These are phyloP conservation scores for Polypterus bichir DNA, from an alignment of 2,113 vertebrate genomes.

Conservation along the genomic window DNA sequence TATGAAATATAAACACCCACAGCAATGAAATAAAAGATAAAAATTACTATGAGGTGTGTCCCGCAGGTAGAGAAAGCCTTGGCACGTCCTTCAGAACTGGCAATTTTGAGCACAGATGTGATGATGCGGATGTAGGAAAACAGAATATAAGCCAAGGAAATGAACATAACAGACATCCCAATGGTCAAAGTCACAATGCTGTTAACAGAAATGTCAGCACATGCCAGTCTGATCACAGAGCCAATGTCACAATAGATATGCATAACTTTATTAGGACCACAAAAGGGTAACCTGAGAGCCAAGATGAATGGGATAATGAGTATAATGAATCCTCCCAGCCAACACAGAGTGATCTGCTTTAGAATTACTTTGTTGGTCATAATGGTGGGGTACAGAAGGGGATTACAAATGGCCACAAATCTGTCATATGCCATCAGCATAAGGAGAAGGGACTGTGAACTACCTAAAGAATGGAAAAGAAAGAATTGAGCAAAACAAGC, in stretches of 20 bases:
- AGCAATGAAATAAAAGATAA: constrained; percentile 14
- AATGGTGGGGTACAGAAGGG: constrained; percentile 19
- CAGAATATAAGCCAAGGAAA: constrained; percentile 18
- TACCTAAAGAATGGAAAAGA: constrained; percentile 25
- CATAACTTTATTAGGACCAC: constrained; percentile 21
- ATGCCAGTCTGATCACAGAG: constrained; percentile 17
- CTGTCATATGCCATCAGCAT: constrained; percentile 21
- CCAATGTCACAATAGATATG: constrained; percentile 22
- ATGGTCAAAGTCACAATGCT: constrained; percentile 12
- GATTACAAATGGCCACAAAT: constrained; percentile 17
- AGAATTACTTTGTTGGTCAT: constrained; percentile 12
- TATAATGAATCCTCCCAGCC: constrained; percentile 19
- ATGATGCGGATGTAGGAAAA: constrained; percentile 24
- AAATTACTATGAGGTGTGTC: not conserved
- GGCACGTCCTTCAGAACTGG: constrained; percentile 10
- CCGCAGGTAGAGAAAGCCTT: constrained; percentile 18
- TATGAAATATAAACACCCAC: constrained; percentile 17
- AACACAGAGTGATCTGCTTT: constrained; percentile 11
- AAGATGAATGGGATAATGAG: constrained; percentile 19
- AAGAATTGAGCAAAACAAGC: constrained; percentile 20
- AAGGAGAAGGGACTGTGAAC: constrained; percentile 21
- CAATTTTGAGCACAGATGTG: constrained; percentile 12
- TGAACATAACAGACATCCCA: constrained; percentile 19
- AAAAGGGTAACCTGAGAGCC: constrained; percentile 26
- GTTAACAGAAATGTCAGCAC: constrained; percentile 11